Evolutionary conservation across 2,888 invertebrate species (phyloP).

Genomic region (Mesorhabditis sp.): DNA sequence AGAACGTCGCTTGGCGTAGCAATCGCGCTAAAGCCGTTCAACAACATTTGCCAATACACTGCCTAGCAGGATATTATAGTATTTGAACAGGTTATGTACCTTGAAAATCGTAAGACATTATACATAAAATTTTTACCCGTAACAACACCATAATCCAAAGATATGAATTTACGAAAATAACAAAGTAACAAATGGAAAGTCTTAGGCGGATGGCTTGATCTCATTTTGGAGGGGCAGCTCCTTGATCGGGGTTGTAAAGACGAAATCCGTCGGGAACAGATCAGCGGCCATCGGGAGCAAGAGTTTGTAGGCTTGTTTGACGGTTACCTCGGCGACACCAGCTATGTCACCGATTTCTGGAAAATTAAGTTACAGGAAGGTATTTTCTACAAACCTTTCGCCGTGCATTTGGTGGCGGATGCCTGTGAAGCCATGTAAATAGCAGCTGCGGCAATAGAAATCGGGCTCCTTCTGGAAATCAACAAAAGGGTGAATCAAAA

Average conservation of each 20-base stretch:
- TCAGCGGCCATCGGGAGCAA: conserved; percentile 82
- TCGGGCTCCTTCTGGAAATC: conserved; percentile 75
- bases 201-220: too few species aligned
- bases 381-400: conserved; percentile 67
- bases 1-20: too few species aligned
- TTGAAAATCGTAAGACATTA: too few species aligned
- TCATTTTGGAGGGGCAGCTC: conserved; percentile 70
- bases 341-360: conserved; percentile 93
- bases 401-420: conserved; percentile 86
- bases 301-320: conserved; percentile 90
- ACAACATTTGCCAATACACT: too few species aligned
- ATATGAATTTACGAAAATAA: too few species aligned
- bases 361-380: conserved; percentile 11
- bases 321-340: conserved; percentile 95
- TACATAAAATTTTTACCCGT: too few species aligned
- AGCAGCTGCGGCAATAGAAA: conserved; percentile 96
- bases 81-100: too few species aligned
- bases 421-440: conserved; percentile 99
- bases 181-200: too few species aligned
- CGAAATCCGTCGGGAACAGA: conserved; percentile 92
- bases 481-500: background rate
- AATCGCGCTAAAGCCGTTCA: too few species aligned
- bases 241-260: conserved; percentile 88
- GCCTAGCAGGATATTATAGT: too few species aligned
- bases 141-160: too few species aligned